Base-by-base conservation (phyloP, 2,797 vertebrate genomes). In the Enteromius mattozi region DNA sequence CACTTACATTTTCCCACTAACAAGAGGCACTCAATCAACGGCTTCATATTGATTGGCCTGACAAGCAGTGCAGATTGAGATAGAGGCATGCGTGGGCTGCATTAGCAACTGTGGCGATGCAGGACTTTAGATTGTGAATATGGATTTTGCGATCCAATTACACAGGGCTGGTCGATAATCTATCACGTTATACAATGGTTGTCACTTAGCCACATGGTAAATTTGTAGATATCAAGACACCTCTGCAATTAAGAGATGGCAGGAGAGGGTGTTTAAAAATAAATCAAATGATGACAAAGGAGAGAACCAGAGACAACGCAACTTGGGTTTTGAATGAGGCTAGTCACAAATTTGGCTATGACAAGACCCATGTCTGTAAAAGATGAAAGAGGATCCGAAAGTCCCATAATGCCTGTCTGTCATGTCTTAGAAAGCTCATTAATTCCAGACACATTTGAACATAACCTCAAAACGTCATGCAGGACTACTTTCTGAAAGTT, bases 51-150 rank as follows among this genome's bases (percentile, higher is more conserved):
- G 90, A 90, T 85, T 45, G 71, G 30, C 8, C 47, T 40, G 80
- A 83, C 75, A 77, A 79, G 78, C 80, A 24, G 24, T n/a, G 84
- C 68, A 83, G 87, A 92, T 89, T 91, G 92, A 93, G 93, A 93
- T 89, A 81, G 90, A 94, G 89, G 85, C 88, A 85, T 78, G 51
- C 16, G 78, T 82, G 85, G 85, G 81, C 69, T 30, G 78, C 83
- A 86, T 88, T 86, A 86, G 68, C 49, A 66, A 83, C 80, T 45
- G 75, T 35, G 19, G 80, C 74, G 16, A 86, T 74, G 85, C 70
- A 65, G 33, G 61, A 85, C 81, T 79, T 76, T 37, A 77, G 81
- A 80, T 70, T 51, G 83, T 69, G 68, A 85, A 87, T 84, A 87
- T 83, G 47, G 87, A 87, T 88, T 88, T 75, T 47, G 66, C 42